phyloP scores from a whole-genome alignment of 30 jellyfish, hydroid and myxozoan genomes.

The Cassiopea andromeda region DNA sequence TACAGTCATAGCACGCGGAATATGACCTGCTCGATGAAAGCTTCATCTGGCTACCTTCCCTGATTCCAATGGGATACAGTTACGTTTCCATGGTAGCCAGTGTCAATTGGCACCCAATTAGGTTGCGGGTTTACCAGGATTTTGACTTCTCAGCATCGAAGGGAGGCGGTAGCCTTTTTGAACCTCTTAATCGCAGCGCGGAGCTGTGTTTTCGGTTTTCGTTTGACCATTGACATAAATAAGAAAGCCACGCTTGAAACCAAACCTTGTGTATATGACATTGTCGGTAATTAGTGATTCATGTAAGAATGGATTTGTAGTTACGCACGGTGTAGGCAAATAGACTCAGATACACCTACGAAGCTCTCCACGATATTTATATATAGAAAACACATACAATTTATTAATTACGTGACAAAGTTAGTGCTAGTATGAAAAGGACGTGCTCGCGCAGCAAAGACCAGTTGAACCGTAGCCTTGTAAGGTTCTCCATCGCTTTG shows the following conservation, averaged over 20 bases:
- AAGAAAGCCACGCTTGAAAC: slow-evolving; percentile 49
- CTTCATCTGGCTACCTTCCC: too few species aligned
- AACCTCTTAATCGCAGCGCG: slow-evolving; percentile 58
- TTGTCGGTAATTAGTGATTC: slow-evolving; percentile 1
- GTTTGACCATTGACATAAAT: slow-evolving; percentile 30
- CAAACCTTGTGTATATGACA: background rate
- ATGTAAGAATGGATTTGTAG: background rate
- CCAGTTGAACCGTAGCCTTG: background rate
- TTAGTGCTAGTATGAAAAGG: background rate
- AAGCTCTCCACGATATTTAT: background rate
- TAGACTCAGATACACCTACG: background rate
- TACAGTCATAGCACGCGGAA: too few species aligned
- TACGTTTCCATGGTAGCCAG: slow-evolving; percentile 6
- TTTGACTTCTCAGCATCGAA: slow-evolving; percentile 33
- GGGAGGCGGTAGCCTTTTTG: slow-evolving; percentile 58
- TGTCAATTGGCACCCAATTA: slow-evolving; percentile 22
- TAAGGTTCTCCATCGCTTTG: background rate
- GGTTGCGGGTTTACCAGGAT: slow-evolving; percentile 45
- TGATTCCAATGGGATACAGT: background rate
- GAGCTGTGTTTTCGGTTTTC: slow-evolving; percentile 47
- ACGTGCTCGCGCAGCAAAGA: background rate
- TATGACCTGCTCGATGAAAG: too few species aligned
- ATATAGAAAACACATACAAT: background rate
- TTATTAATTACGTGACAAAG: background rate
- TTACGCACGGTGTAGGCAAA: background rate